Evolutionary conservation across 2,797 vertebrate species (phyloP), one percentile per base, ranked within the genome.

Genomic region (Hoplostethus atlanticus): DNA sequence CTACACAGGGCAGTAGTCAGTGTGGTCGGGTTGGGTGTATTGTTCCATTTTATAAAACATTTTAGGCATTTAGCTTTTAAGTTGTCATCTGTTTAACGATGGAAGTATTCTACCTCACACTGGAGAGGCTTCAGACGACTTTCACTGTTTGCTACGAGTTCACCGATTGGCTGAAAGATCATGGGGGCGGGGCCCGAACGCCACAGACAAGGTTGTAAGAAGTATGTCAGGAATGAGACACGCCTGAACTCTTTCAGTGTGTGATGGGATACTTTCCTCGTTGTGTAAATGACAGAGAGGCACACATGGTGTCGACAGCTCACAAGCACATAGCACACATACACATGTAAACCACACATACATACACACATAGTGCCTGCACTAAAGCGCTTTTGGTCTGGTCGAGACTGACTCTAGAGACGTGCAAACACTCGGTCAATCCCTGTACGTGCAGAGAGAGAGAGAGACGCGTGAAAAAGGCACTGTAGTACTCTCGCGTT

Each of bases 361-460:
- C 58, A n/a, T n/a, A 73, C 17, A 79, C 53, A 72, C 58, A 62
- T 34, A 77, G 82, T 82, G 77, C 74, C 72, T 60, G 80, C 81
- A 79, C 77, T 82, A 65, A 88, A 69, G 68, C 16, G 31, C 77
- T 88, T 28, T 89, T 87, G 88, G 88, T 89, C 80, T 71, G 72
- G 58, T 87, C 69, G 3, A 28, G 28, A 28, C 25, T 28, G 25
- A 28, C 28, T 68, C 56, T 21, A 11, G 15, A 54, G 55, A 64
- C 59, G 34, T 2, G 11, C 13, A 15, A n/a, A 62, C 28, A 21
- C 60, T 67, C 71, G 38, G 64, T 68, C 64, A 51, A 57, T 64
- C 53, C 28, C 52, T 63, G 72, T 17, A 28, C 56, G 3, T 34
- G 40, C 11, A 66, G 48, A 68, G 63, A 54, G 21, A 21, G 28